These are phyloP conservation scores for Drosophila paulistorum DNA, from an alignment of 1,140 invertebrate genomes.

Conservation along the genomic window DNA sequence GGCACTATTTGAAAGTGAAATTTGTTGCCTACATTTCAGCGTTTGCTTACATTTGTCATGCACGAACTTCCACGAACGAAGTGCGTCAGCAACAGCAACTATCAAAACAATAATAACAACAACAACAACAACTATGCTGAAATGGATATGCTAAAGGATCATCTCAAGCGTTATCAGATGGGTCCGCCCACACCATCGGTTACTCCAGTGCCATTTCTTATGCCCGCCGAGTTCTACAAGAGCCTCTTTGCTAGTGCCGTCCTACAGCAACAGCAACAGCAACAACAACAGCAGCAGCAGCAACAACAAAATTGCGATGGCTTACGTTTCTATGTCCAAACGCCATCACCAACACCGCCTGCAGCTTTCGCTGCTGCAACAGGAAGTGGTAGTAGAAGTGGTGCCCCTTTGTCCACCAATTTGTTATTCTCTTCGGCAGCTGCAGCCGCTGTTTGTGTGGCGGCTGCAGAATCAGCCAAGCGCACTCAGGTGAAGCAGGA, in stretches of 20 bases:
- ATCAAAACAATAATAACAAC: slow-evolving; percentile 15
- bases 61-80: slow-evolving; percentile 49
- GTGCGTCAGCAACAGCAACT: slow-evolving; percentile 41
- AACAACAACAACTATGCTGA: slow-evolving; percentile 35
- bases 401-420: slow-evolving; percentile 60
- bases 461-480: slow-evolving; percentile 53
- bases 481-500: slow-evolving; percentile 49
- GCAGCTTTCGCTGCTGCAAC: not conserved
- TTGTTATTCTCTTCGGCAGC: slow-evolving; percentile 69
- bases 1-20: slow-evolving; percentile 61
- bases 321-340: slow-evolving; percentile 43
- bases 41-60: slow-evolving; percentile 32
- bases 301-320: slow-evolving; percentile 48
- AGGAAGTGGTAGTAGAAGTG: not conserved
- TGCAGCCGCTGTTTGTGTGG: slow-evolving; percentile 54
- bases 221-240: slow-evolving; percentile 90
- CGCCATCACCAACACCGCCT: slow-evolving; percentile 42
- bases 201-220: slow-evolving; percentile 84
- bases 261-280: slow-evolving; percentile 83
- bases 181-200: slow-evolving; percentile 33
- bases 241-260: slow-evolving; percentile 89
- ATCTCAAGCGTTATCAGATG: slow-evolving; percentile 57
- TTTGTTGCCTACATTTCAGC: slow-evolving; percentile 63
- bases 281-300: slow-evolving; percentile 25
- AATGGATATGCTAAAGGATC: slow-evolving; percentile 64